A percentile compares a stretch with the other conserved stretches of the same genome.
phyloP scores from a whole-genome alignment of 1,140 invertebrate genomes.

The Zeugodacus cucurbitae region DNA sequence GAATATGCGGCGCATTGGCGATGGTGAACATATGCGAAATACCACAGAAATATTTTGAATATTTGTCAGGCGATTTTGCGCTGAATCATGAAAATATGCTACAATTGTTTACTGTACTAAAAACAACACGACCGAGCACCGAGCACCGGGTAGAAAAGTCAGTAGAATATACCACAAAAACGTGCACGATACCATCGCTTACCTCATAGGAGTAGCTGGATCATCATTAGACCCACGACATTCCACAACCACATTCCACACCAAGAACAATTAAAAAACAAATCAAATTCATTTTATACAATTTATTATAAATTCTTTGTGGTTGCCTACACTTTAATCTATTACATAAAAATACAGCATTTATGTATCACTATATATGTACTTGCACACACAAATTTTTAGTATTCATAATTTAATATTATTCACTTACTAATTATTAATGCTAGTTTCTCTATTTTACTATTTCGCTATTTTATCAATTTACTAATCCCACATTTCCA shows the following conservation, averaged over 20 bases:
- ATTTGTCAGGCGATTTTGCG: neutral
- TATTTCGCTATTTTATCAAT: neutral
- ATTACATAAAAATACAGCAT: neutral
- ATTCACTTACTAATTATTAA: neutral
- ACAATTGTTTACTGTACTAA: neutral
- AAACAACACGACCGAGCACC: neutral
- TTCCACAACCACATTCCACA: neutral
- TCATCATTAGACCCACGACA: neutral
- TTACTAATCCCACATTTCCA: neutral
- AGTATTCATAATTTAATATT: neutral
- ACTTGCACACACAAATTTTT: neutral
- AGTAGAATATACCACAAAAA: neutral
- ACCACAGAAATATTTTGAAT: neutral
- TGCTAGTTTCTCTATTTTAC: neutral
- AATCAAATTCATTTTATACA: neutral
- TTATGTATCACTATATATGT: neutral
- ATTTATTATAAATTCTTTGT: conserved; percentile 25
- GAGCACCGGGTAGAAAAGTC: neutral
- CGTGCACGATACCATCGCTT: neutral
- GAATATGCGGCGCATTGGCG: neutral
- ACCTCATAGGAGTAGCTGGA: neutral
- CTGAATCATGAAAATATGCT: neutral
- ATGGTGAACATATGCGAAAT: neutral
- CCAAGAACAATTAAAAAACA: neutral
- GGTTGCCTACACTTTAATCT: neutral